Base-by-base conservation (phyloP, 2,113 vertebrate genomes). In the Zingel zingel region DNA sequence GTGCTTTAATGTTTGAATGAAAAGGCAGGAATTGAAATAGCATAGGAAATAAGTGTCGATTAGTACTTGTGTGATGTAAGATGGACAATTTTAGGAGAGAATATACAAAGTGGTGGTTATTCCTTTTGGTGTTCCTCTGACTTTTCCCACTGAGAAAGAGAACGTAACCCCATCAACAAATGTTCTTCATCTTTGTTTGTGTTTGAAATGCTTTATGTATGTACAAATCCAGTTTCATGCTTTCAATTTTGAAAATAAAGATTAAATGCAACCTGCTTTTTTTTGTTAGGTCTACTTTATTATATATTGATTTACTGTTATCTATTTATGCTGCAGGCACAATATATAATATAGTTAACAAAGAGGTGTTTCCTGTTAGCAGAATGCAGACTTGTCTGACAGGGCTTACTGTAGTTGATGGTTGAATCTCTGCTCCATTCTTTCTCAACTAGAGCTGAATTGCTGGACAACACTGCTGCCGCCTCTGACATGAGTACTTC, bases 241-340 rank as follows among this genome's bases (percentile, higher is more conserved):
- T 80, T 87, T 86, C 56, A 63, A 72, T 87, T 90, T 92, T 90
- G 57, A 47, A 72, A 94, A 92, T 94, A 94, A 94, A 94, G 84
- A 84, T 74, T 48, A 45, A 83, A 82, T 81, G 68, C 61, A 82
- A 76, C 83, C 43, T 72, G 13, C 14, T 6, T 39, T 64, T 72
- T 63, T 8, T 74, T 15, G 5, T 62, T 9, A 14, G 51, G 58
- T 68, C 19, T 12, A 25, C 2, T 6, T 36, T 16, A 0, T 36
- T 43, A 6, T 12, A 6, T 4, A 48, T 19, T n/a, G 1, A 33
- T 56, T 53, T 33, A 12, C 4, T 48, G 13, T 62, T 16, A 3
- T n/a, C 4, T 58, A 2, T 27, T 13, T 4, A 51, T 14, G 18
- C 25, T 50, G 1, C 33, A 47, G 58, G 51, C 15, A 39, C 51